Conservation (phyloP, 2,113 vertebrate species). For the Plotosus lineatus region DNA sequence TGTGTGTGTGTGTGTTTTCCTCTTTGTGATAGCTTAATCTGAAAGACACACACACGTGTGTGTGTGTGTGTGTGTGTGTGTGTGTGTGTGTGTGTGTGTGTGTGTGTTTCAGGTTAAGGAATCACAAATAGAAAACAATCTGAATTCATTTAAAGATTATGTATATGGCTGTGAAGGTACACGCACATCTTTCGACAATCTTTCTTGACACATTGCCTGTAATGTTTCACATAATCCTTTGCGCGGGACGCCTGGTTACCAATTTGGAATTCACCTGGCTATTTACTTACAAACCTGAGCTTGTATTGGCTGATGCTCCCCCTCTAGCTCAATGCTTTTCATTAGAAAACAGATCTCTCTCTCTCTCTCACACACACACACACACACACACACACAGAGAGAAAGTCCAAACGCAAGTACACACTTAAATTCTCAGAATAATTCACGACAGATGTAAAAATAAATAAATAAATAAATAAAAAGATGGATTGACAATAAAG, state of each 20-base stretch:
- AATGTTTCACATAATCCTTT: too few species aligned
- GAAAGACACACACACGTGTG: too few species aligned
- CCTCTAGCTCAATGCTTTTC: background rate
- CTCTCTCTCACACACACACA: background rate
- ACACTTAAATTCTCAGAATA: background rate
- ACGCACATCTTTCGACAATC: background rate
- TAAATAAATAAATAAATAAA: too few species aligned
- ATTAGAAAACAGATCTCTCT: background rate
- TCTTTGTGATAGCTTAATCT: too few species aligned
- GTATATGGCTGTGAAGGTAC: background rate
- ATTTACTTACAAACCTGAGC: constrained; percentile 65
- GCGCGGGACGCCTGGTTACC: constrained; percentile 70
- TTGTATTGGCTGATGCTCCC: constrained; percentile 19
- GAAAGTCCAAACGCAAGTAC: background rate
- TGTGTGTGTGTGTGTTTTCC: too few species aligned
- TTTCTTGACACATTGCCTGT: background rate
- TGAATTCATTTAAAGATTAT: background rate
- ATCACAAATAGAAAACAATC: background rate
- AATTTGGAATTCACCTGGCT: constrained; percentile 42
- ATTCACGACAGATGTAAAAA: background rate
- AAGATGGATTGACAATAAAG: background rate
- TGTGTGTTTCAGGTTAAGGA: too few species aligned
- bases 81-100: too few species aligned
- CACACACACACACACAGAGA: constrained; percentile 7
- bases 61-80: too few species aligned